Evolutionary conservation across 2,888 invertebrate genomes (phyloP).

Genomic region (Formica aserva): DNA sequence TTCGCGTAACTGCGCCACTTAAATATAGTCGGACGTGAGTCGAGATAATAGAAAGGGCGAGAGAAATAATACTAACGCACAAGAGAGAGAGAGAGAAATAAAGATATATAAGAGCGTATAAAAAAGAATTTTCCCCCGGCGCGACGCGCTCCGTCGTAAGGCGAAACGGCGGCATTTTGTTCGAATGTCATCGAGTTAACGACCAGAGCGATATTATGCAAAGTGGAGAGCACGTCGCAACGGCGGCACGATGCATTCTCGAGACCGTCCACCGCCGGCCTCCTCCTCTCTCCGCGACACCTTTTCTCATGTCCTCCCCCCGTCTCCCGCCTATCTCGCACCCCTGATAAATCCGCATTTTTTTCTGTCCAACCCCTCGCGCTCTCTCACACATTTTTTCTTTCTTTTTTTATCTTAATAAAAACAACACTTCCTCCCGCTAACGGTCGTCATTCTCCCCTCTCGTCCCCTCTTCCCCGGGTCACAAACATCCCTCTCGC

Average conservation of each 20-base stretch:
- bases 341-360: slow-evolving; percentile 70
- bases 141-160: slow-evolving; percentile 38
- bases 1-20: slow-evolving; percentile 41
- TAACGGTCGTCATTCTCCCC: slow-evolving; percentile 32
- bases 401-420: slow-evolving; percentile 62
- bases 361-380: slow-evolving; percentile 1
- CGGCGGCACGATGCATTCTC: slow-evolving; percentile 67
- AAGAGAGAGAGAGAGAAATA: slow-evolving; percentile 39
- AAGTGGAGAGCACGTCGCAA: slow-evolving; percentile 58
- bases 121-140: slow-evolving; percentile 34
- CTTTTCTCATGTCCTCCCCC: slow-evolving; percentile 55
- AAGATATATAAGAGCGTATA: slow-evolving; percentile 37
- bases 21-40: slow-evolving; percentile 27
- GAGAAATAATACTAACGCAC: background rate
- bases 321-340: slow-evolving; percentile 56
- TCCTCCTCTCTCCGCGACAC: slow-evolving; percentile 45
- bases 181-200: slow-evolving; percentile 56
- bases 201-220: slow-evolving; percentile 63
- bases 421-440: slow-evolving; percentile 64
- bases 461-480: background rate
- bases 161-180: slow-evolving; percentile 58
- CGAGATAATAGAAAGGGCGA: slow-evolving; percentile 37
- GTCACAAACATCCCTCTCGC: slow-evolving; percentile 71
- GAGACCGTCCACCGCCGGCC: slow-evolving; percentile 50
- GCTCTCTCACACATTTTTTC: background rate